Evolutionary conservation across 1,140 invertebrate species (phyloP), one percentile per base, ranked within the genome.

Genomic region (Reticulitermes speratus): DNA sequence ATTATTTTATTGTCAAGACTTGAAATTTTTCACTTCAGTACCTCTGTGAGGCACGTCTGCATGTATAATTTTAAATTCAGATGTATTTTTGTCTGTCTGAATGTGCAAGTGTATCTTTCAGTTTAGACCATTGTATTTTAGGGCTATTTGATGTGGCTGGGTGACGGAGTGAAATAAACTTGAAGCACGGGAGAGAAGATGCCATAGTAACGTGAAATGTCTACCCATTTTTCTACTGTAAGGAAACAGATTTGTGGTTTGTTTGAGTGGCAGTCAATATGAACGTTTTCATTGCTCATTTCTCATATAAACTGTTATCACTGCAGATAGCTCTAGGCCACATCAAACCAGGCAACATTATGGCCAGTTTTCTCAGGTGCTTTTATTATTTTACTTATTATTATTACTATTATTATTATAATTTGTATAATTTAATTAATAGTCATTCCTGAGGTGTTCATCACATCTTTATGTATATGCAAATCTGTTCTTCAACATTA

Each of bases 371-470:
- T 75, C 65, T 75, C 65, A 30, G 65, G 65, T 75, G 65, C 25
- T 75, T 75, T n/a, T 30, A 55, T 55, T 55, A 19, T 55, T 55
- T 55, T 55, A 55, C 14, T 55, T 55, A 55, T 59, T 59, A 19
- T 59, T 59, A 59, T 59, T 59, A 19, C 6, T 59, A 75, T 25
- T 30, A 75, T 75, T 75, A 75, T 75, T 75, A 25, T 65, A 1
- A 75, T 75, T 30, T 75, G 25, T 30, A 75, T 75, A 75, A 75
- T 75, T 75, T 75, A 75, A 75, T 75, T 75, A 30, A 75, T 25
- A 75, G n/a, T 75, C 65, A 75, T 75, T 75, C 65, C 65, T 75
- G n/a, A 75, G 25, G 65, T 75, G 65, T 75, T n/a, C 7, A 16
- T 30, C 65, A 75, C n/a, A 30, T 30, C 65, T 75, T 75, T 75